phyloP scores from a whole-genome alignment of 2,888 invertebrate species.

The Metopia argyrocephala region DNA sequence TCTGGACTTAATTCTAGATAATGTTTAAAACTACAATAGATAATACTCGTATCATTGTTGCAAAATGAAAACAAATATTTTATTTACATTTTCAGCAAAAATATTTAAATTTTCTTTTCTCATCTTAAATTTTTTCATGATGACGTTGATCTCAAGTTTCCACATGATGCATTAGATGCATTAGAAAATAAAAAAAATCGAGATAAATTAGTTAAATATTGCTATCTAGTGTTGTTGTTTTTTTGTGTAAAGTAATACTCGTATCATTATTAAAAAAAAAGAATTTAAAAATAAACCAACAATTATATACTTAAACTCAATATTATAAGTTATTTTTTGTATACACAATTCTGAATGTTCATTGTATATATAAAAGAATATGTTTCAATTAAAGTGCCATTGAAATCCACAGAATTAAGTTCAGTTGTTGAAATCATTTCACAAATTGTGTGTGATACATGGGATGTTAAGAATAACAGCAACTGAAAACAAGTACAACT shows the following conservation, averaged over 20 bases:
- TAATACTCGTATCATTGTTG: slow-evolving; percentile 45
- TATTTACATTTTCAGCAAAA: slow-evolving; percentile 7
- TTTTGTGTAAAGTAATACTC: too few relatives aligned
- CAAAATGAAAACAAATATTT: neutral
- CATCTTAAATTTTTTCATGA: too few relatives aligned
- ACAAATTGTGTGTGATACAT: neutral
- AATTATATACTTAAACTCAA: too few relatives aligned
- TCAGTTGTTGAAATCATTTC: neutral
- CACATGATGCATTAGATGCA: slow-evolving; percentile 12
- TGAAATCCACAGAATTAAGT: slow-evolving; percentile 18
- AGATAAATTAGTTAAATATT: slow-evolving; percentile 55
- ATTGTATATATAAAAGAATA: neutral
- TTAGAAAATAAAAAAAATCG: slow-evolving; percentile 12
- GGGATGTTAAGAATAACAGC: neutral
- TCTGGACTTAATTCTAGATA: neutral
- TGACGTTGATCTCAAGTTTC: slow-evolving; percentile 41
- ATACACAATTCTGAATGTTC: neutral
- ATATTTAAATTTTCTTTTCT: slow-evolving; percentile 23
- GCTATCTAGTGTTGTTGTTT: slow-evolving; percentile 16
- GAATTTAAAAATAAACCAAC: too few relatives aligned
- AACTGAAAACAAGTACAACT: neutral
- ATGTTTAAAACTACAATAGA: too few relatives aligned
- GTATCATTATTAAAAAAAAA: too few relatives aligned
- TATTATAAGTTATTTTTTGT: neutral
- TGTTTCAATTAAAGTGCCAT: slow-evolving; percentile 5